Evolutionary conservation across 2,797 vertebrate genomes (phyloP), one percentile per base, ranked within the genome.

Genomic region (Discoglossus pictus): DNA sequence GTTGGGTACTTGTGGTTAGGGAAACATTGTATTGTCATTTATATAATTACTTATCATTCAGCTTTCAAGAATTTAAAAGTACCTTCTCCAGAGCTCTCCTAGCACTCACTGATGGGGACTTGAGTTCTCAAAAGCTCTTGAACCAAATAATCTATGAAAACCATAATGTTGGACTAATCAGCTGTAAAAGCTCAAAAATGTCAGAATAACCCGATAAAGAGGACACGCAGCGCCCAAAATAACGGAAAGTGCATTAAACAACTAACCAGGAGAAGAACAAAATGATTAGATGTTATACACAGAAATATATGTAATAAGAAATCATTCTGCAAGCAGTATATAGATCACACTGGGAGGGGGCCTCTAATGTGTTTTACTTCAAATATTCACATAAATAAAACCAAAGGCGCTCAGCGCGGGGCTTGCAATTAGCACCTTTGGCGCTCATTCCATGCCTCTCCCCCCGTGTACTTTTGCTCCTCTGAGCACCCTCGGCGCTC

Each of bases 181-280:
- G 46, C 47, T 31, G n/a, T 18, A 23, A 52, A 61, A 61, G 38
- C 47, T 50, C 40, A 27, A 16, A 53, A 61, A 61, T 69, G 56
- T 69, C 66, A 69, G 27, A 21, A 42, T 69, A 39, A 54, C 46
- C 51, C 20, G 55, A 55, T 68, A 50, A 50, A 44, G 46, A 56
- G 8, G 27, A 4, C 4, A 31, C 4, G 27, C 27, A 8, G 27
- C 27, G 4, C 8, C 8, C 4, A 8, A 31, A 46, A 43, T 18
- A 65, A 27, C n/a, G 40, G 31, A 56, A 50, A 58, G 34, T 47
- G 39, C 27, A 56, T 56, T 21, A 48, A 20, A 66, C 58, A 42
- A n/a, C 36, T 60, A 60, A 53, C 53, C 56, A 68, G 40, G 38
- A 68, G 27, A 18, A 36, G 44, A 56, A 47, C 44, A 47, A 56